Percentiles rank a stretch among this genome's conserved stretches.
Conservation (phyloP, 2,888 invertebrate genomes). For the Rhagonycha fulva region DNA sequence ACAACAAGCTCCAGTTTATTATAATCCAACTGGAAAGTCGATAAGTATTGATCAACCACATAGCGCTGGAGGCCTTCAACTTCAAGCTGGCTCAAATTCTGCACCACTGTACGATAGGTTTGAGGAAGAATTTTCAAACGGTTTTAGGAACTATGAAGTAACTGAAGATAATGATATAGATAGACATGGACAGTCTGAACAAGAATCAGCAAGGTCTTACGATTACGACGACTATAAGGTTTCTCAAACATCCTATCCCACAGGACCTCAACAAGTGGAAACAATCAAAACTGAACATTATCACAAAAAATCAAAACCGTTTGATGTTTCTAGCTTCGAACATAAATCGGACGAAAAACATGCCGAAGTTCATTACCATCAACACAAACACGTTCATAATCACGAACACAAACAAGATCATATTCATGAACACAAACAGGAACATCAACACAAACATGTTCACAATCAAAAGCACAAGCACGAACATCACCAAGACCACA, state of each 20-base stretch:
- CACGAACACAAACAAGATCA: slow-evolving; percentile 48
- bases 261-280: slow-evolving; percentile 44
- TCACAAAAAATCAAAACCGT: slow-evolving; percentile 42
- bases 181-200: slow-evolving; percentile 4
- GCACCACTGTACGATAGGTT: not conserved
- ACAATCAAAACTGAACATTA: slow-evolving; percentile 41
- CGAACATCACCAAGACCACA: slow-evolving; percentile 29
- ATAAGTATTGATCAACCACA: not conserved
- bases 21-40: not conserved
- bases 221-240: slow-evolving; percentile 40
- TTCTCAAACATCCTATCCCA: slow-evolving; percentile 35
- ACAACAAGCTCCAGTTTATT: not conserved
- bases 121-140: not conserved
- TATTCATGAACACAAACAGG: slow-evolving; percentile 43
- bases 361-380: slow-evolving; percentile 40
- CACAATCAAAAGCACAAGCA: slow-evolving; percentile 34
- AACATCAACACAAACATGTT: slow-evolving; percentile 39
- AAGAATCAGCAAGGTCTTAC: slow-evolving; percentile 26
- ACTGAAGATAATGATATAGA: not conserved
- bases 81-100: not conserved
- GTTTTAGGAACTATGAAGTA: not conserved
- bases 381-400: slow-evolving; percentile 45
- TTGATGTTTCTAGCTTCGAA: slow-evolving; percentile 34
- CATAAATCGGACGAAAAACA: slow-evolving; percentile 21
- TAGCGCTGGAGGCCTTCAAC: not conserved